Evolutionary conservation across 2,797 vertebrate species (phyloP).

Genomic region (Gymnothorax reevesii): DNA sequence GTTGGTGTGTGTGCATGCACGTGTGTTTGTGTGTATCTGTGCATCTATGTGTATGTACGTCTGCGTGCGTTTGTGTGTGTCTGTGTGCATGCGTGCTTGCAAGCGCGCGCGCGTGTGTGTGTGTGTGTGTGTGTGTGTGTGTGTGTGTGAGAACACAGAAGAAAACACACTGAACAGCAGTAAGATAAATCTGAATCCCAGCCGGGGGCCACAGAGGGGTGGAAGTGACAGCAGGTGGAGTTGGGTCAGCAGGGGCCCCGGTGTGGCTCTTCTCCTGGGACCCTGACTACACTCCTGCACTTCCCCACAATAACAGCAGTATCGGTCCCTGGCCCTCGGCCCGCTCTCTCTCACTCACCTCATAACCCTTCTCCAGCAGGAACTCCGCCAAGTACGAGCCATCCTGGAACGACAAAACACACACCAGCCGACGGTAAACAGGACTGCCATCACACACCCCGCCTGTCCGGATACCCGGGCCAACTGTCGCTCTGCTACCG

Average conservation of each 20-base stretch:
- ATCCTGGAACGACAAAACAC: conserved; percentile 80
- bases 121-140: conserved; percentile 36
- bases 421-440: conserved; percentile 56
- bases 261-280: conserved; percentile 44
- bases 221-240: not conserved
- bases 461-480: not conserved
- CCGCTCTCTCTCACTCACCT: conserved; percentile 80
- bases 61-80: conserved; percentile 14
- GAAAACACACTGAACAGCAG: not conserved
- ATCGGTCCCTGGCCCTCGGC: conserved; percentile 60
- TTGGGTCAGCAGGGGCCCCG: not conserved
- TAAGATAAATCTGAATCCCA: not conserved
- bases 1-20: conserved; percentile 41
- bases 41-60: not conserved
- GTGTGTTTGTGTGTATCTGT: conserved; percentile 60
- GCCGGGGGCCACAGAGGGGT: not conserved
- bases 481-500: not conserved
- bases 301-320: conserved; percentile 73
- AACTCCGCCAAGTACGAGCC: conserved; percentile 99
- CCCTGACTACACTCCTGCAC: conserved; percentile 71
- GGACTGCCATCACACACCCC: not conserved
- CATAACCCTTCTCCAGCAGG: conserved; percentile 92
- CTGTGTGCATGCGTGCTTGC: conserved; percentile 20
- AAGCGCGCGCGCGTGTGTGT: conserved; percentile 19
- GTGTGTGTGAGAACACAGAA: conserved; percentile 42